phyloP scores from a whole-genome alignment of 2,797 vertebrate genomes.

The Takifugu rubripes region DNA sequence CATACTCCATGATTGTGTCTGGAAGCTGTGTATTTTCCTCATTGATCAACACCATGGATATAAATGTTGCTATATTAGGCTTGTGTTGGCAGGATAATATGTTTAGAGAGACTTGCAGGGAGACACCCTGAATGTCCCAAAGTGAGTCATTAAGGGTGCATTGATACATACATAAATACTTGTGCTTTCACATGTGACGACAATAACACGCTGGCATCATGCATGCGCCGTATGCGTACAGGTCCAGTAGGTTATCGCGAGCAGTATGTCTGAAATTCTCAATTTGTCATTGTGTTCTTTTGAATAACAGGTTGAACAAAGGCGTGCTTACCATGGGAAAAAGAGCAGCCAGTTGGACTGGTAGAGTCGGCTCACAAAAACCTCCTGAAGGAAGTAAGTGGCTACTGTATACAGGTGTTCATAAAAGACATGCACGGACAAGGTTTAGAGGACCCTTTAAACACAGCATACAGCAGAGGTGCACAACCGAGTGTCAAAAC shows the following conservation, averaged over 20 bases:
- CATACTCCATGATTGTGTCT: background rate
- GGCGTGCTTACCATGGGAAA: slow-evolving; percentile 53
- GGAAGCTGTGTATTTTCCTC: background rate
- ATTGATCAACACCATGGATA: background rate
- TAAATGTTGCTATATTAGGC: background rate
- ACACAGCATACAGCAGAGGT: background rate
- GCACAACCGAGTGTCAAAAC: background rate
- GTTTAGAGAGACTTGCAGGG: no score
- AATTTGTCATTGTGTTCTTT: slow-evolving; percentile 22
- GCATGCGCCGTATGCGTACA: slow-evolving; percentile 8
- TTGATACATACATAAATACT: slow-evolving; percentile 14
- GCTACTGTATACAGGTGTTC: slow-evolving; percentile 35
- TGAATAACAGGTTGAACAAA: slow-evolving; percentile 64
- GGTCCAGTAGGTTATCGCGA: slow-evolving; percentile 21
- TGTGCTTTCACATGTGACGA: slow-evolving; percentile 21
- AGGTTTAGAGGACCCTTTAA: slow-evolving; percentile 1
- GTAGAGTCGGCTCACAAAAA: slow-evolving; percentile 59
- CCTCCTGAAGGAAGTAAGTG: slow-evolving; percentile 34
- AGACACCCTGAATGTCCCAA: background rate
- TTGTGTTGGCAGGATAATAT: background rate
- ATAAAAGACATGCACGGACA: slow-evolving; percentile 8
- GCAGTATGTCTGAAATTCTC: slow-evolving; percentile 43
- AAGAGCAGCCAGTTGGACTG: slow-evolving; percentile 65
- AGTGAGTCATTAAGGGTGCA: background rate
- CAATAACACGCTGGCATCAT: slow-evolving; percentile 13